phyloP scores from a whole-genome alignment of 2,113 vertebrate species.

The Tetraodon nigroviridis region DNA sequence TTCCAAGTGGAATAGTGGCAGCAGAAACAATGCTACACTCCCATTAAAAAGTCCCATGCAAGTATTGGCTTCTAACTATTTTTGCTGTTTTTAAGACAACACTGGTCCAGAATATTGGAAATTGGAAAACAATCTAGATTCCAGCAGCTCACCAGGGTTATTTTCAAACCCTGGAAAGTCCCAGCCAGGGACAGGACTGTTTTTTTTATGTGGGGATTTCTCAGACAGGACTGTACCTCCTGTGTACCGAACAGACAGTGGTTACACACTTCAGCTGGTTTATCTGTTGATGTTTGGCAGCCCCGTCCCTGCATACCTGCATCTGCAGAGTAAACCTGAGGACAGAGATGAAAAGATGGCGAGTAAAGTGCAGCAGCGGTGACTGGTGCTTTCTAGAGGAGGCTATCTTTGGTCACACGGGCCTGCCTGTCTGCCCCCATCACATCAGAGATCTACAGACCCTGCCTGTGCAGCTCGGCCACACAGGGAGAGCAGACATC shows the following conservation, averaged over 20 bases:
- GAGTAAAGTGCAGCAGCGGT: conserved; percentile 16
- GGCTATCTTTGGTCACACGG: conserved; percentile 53
- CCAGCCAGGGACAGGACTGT: neutral
- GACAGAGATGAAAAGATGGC: conserved; percentile 2
- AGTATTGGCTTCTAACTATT: no score
- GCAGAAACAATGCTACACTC: no score
- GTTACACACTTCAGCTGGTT: neutral
- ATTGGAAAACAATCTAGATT: neutral
- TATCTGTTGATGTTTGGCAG: neutral
- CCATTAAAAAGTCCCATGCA: no score
- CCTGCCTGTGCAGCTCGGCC: conserved; percentile 41
- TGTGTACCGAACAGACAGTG: neutral
- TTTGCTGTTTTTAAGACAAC: no score
- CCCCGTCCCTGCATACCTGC: neutral
- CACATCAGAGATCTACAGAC: conserved; percentile 50
- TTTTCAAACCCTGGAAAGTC: conserved; percentile 6
- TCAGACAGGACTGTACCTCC: neutral
- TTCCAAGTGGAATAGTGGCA: no score
- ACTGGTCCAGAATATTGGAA: neutral
- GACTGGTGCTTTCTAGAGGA: conserved; percentile 52
- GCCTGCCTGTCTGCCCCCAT: conserved; percentile 51
- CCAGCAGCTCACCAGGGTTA: neutral
- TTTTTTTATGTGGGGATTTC: neutral
- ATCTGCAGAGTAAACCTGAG: neutral
- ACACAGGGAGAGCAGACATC: conserved; percentile 21